phyloP scores from a whole-genome alignment of 2,113 vertebrate species.

The Pelmatolapia mariae region DNA sequence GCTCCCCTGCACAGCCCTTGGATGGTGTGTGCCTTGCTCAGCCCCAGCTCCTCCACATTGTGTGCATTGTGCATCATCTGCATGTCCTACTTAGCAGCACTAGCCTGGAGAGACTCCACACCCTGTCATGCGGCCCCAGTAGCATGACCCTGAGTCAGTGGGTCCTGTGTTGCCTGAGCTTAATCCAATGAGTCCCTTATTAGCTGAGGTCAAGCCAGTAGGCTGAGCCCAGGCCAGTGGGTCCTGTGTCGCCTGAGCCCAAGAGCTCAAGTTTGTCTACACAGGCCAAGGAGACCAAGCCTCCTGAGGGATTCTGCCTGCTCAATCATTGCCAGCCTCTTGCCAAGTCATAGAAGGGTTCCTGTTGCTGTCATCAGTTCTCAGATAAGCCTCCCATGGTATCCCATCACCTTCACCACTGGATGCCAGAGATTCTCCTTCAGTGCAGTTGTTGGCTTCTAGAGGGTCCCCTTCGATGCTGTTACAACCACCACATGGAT shows the following conservation, averaged over 20 bases:
- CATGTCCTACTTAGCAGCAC: neutral
- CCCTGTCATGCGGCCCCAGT: neutral
- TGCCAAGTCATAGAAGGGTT: neutral
- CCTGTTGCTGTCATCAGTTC: fast-evolving
- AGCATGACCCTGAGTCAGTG: neutral
- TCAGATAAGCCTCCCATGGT: neutral
- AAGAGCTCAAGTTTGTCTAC: neutral
- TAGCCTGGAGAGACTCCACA: neutral
- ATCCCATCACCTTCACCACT: neutral
- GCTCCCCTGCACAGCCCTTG: neutral
- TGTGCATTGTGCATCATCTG: neutral
- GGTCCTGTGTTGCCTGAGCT: neutral
- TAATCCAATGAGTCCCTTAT: neutral
- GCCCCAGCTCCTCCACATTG: neutral
- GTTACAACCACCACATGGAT: neutral
- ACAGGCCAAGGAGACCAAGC: neutral
- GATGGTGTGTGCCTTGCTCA: fast-evolving
- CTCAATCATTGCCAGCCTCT: fast-evolving
- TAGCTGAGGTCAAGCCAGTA: neutral
- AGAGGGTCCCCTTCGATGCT: fast-evolving
- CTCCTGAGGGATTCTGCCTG: neutral
- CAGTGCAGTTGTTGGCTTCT: neutral
- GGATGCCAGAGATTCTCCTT: neutral
- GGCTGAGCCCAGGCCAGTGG: neutral
- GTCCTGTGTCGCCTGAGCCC: neutral